phyloP scores from a whole-genome alignment of 1,140 invertebrate species.

The Holotrichia oblita region DNA sequence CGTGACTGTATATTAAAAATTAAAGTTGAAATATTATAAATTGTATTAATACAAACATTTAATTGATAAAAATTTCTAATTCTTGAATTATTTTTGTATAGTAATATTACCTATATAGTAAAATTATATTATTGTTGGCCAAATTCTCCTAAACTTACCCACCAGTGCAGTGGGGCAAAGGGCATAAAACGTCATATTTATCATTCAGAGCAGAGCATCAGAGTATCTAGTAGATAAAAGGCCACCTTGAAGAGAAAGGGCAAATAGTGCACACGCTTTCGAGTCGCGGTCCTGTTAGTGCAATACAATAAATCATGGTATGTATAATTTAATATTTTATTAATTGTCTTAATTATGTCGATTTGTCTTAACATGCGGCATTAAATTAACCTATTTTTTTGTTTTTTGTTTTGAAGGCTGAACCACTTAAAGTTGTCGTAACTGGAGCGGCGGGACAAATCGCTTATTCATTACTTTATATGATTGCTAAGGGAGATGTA shows the following conservation, averaged over 20 bases:
- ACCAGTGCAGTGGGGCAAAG: neutral
- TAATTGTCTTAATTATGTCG: neutral
- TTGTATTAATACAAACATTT: no score
- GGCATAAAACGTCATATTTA: slow-evolving; percentile 16
- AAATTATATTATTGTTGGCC: no score
- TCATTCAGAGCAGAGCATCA: no score
- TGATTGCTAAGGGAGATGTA: slow-evolving; percentile 95
- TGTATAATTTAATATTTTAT: neutral
- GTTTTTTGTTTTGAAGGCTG: slow-evolving; percentile 65
- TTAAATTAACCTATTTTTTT: neutral
- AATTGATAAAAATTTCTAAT: no score
- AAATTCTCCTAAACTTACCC: no score
- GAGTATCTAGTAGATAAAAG: slow-evolving; percentile 33
- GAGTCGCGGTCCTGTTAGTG: neutral
- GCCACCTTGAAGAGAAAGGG: slow-evolving; percentile 42
- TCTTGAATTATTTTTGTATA: no score
- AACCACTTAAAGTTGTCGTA: slow-evolving; percentile 92
- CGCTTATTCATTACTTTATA: slow-evolving; percentile 95
- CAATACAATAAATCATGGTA: slow-evolving; percentile 25
- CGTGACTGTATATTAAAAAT: no score
- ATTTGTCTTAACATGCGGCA: no score
- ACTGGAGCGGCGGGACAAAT: slow-evolving; percentile 99
- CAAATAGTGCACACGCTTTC: neutral
- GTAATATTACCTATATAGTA: no score
- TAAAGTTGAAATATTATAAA: no score